Evolutionary conservation across 2,888 invertebrate species (phyloP).

Genomic region (Meiosimyza platycephala): DNA sequence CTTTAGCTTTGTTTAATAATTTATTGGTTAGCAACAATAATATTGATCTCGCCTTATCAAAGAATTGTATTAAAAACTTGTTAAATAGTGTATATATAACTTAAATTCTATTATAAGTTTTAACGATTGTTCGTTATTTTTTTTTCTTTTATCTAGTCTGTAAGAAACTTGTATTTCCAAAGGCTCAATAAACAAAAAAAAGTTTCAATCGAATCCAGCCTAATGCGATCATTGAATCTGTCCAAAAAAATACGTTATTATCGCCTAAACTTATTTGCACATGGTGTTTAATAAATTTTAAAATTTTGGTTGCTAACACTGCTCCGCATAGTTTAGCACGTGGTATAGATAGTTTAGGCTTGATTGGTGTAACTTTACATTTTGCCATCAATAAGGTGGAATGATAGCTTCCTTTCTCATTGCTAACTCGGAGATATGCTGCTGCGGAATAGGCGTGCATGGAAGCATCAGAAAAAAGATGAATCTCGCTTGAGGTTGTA

Average conservation of each 20-base stretch:
- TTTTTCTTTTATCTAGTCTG: no score
- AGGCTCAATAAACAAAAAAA: no score
- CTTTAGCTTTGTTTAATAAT: no score
- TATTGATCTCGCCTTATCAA: no score
- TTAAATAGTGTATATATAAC: no score
- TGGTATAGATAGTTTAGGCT: slow-evolving; percentile 29
- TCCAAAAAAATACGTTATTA: slow-evolving; percentile 18
- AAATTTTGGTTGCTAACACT: slow-evolving; percentile 22
- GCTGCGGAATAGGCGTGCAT: slow-evolving; percentile 23
- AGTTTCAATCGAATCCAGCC: slow-evolving; percentile 29
- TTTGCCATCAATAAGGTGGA: slow-evolving; percentile 17
- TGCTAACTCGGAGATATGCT: slow-evolving; percentile 24
- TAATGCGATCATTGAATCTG: slow-evolving; percentile 31
- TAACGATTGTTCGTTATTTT: no score
- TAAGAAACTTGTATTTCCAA: no score
- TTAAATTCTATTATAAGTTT: no score
- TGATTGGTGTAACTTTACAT: slow-evolving; percentile 24
- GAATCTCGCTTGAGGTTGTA: background rate
- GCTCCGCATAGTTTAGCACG: slow-evolving; percentile 32
- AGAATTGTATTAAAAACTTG: no score
- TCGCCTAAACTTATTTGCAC: background rate
- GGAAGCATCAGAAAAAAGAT: slow-evolving; percentile 30
- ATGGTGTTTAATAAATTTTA: slow-evolving; percentile 6
- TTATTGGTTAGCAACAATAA: no score
- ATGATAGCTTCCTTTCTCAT: slow-evolving; percentile 1